Evolutionary conservation across 2,797 vertebrate species (phyloP).

Genomic region (Centropyge bicolor): DNA sequence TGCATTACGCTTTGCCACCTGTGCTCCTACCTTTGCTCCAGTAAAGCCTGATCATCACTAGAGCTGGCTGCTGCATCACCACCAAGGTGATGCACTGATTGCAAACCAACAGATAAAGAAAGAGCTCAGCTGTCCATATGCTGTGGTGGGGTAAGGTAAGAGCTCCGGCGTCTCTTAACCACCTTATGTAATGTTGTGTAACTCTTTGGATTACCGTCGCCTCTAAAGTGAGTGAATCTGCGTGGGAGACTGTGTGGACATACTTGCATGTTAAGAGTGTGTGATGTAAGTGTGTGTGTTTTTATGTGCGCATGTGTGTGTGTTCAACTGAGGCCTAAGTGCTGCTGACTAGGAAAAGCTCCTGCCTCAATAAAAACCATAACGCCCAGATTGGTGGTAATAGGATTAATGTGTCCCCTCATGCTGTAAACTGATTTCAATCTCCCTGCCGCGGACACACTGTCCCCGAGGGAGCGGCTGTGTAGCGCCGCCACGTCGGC

Average conservation of each 20-base stretch:
- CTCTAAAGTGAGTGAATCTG: slow-evolving; percentile 48
- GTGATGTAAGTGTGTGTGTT: slow-evolving; percentile 31
- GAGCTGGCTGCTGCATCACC: slow-evolving; percentile 25
- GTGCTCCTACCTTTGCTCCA: slow-evolving; percentile 12
- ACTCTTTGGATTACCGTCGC: slow-evolving; percentile 47
- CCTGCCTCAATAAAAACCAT: slow-evolving; percentile 66
- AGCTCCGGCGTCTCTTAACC: slow-evolving; percentile 36
- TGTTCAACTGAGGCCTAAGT: slow-evolving; percentile 27
- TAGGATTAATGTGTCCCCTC: slow-evolving; percentile 76
- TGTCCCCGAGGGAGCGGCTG: slow-evolving; percentile 55
- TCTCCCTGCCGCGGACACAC: slow-evolving; percentile 60
- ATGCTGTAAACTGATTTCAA: slow-evolving; percentile 76
- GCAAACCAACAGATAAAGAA: slow-evolving; percentile 1
- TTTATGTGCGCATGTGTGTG: slow-evolving; percentile 12
- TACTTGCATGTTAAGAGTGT: slow-evolving; percentile 6
- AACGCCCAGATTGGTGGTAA: slow-evolving; percentile 75
- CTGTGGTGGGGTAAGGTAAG: slow-evolving; percentile 32
- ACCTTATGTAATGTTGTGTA: slow-evolving; percentile 65
- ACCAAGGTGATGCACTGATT: slow-evolving; percentile 30
- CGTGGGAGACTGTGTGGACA: slow-evolving; percentile 27
- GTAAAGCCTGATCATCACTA: slow-evolving; percentile 26
- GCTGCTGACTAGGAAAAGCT: slow-evolving; percentile 63
- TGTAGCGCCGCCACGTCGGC: slow-evolving; percentile 38
- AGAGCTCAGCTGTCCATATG: slow-evolving; percentile 33
- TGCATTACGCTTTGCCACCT: slow-evolving; percentile 2